Base-by-base conservation (phyloP, 2,888 invertebrate genomes). In the Hypolimnas misippus region DNA sequence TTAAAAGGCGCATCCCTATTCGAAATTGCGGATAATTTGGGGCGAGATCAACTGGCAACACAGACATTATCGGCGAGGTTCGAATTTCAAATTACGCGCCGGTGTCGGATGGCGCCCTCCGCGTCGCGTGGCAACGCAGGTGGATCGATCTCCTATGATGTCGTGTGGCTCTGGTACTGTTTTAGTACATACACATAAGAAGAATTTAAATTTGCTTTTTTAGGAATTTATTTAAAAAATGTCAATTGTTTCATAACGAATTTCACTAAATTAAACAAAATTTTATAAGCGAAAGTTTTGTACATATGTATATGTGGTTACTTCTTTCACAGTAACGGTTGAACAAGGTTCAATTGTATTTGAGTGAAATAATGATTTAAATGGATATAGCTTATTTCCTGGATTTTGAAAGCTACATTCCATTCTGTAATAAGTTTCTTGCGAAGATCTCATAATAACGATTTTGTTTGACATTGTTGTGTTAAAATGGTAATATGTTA, bases 71-170 rank as follows among this genome's bases (percentile, higher is more conserved):
- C 88, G 81, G 44, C 44, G 21, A 75, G 86, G 81, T 84, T 91
- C 91, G 83, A 83, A 90, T 92, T 89, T 89, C 91, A 91, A 92
- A 91, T 92, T 90, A 89, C 90, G 90, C 86, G 84, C 77, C 71
- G 86, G 91, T 88, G 87, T 91, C 91, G 86, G 85, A 71, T 91
- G 78, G 85, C 89, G 85, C 90, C 89, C 89, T 85, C 84, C 81
- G 77, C 75, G 89, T 90, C 79, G 87, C 86, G 76, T 87, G 80
- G 84, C 89, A 90, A 82, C 79, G 84, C 91, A 91, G 91, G 90
- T 91, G 89, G 85, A 90, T 90, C 83, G 90, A 91, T 90, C 86
- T 81, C 73, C 74, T 66, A 63, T 68, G 63, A 70, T 71, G 70
- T 75, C 78, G 75, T 82, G 77, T 55, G 61, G 54, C 57, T 56